Conservation (phyloP, 2,888 invertebrate genomes). For the Phorcus lineatus region DNA sequence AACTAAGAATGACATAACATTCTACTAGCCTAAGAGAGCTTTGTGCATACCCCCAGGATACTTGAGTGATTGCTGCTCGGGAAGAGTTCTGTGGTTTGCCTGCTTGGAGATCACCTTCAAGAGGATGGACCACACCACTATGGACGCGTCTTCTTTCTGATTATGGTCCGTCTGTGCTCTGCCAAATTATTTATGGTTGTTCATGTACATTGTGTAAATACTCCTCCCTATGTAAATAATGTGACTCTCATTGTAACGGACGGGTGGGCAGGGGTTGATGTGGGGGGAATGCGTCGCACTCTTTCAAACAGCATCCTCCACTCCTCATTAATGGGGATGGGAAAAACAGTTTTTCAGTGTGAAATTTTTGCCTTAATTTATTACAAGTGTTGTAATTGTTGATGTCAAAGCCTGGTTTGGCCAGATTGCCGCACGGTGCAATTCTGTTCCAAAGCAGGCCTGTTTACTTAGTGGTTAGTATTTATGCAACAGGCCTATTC, state of each 20-base stretch:
- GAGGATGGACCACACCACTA: background rate
- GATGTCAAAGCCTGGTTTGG: constrained; percentile 20
- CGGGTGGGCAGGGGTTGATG: background rate
- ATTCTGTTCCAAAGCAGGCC: background rate
- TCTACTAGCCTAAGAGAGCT: too few species aligned
- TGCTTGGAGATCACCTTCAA: too few species aligned
- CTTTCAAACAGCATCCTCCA: background rate
- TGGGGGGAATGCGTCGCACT: background rate
- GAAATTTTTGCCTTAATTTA: constrained; percentile 35
- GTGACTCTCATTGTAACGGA: background rate
- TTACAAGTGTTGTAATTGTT: constrained; percentile 28
- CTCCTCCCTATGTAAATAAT: constrained; percentile 20
- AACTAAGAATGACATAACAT: too few species aligned
- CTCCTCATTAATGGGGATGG: background rate
- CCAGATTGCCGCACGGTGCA: background rate
- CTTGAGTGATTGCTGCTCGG: background rate
- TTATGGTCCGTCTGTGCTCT: constrained; percentile 9
- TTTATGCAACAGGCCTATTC: constrained; percentile 19
- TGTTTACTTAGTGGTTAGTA: constrained; percentile 18
- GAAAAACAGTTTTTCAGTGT: constrained; percentile 12
- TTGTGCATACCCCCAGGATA: too few species aligned
- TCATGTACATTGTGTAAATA: constrained; percentile 24
- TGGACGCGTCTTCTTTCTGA: background rate
- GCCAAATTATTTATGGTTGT: constrained; percentile 29
- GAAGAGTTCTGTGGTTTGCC: background rate